Percentiles rank a stretch among this genome's conserved stretches.
Conservation (phyloP, 2,797 vertebrate species). For the Lepus oiostolus region DNA sequence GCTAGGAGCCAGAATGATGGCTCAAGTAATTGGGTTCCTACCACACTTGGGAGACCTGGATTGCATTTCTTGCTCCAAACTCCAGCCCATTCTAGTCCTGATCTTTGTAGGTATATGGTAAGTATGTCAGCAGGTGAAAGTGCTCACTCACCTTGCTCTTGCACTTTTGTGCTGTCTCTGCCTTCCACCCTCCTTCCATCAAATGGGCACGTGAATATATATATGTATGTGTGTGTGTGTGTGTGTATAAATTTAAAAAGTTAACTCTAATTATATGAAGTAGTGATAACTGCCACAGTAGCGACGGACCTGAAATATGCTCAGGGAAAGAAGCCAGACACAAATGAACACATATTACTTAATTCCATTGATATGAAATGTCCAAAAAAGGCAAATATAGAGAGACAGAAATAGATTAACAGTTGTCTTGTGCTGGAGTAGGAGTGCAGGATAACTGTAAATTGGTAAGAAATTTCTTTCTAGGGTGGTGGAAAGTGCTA, state of each 20-base stretch:
- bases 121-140: too few species aligned
- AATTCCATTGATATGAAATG: not conserved
- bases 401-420: slow-evolving; percentile 27
- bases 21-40: too few species aligned
- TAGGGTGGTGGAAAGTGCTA: not conserved
- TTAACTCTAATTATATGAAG: slow-evolving; percentile 21
- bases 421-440: not conserved
- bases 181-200: too few species aligned
- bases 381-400: not conserved
- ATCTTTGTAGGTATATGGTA: too few species aligned
- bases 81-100: too few species aligned
- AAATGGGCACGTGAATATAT: too few species aligned
- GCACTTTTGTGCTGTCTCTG: too few species aligned
- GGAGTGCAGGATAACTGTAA: not conserved
- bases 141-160: too few species aligned
- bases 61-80: too few species aligned
- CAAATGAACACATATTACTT: not conserved
- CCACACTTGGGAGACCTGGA: too few species aligned
- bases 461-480: not conserved
- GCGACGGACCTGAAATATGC: not conserved
- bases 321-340: slow-evolving; percentile 13
- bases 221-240: too few species aligned
- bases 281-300: not conserved
- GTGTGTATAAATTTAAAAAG: not conserved
- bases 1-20: too few species aligned